Percentiles rank a stretch among this genome's conserved stretches.
Evolutionary conservation across 2,888 invertebrate genomes (phyloP).

Genomic region (Plagodis pulveraria): DNA sequence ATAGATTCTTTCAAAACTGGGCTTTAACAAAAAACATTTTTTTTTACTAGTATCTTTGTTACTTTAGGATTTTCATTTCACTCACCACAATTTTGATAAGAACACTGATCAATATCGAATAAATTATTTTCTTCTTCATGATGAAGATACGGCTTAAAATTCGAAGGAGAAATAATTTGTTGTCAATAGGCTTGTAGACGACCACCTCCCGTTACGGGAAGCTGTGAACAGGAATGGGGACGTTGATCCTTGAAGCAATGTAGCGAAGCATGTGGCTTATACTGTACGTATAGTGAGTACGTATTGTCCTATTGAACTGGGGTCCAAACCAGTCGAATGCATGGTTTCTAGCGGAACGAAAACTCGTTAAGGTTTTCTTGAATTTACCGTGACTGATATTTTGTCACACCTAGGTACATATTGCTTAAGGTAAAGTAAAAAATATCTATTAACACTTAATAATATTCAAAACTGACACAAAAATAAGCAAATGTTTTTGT

Average conservation of each 20-base stretch:
- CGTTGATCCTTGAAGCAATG: constrained; percentile 57
- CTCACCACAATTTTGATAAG: constrained; percentile 38
- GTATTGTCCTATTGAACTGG: constrained; percentile 31
- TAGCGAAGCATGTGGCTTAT: constrained; percentile 3
- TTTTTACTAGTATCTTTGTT: background rate
- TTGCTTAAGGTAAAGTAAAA: no score
- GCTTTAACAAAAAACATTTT: no score
- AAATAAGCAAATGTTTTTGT: no score
- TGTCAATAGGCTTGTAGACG: constrained; percentile 31
- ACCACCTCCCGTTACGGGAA: constrained; percentile 50
- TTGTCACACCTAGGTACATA: no score
- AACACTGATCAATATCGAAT: constrained; percentile 32
- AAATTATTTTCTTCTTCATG: constrained; percentile 40
- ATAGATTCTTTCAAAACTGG: no score
- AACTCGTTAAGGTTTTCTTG: background rate
- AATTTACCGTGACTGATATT: no score
- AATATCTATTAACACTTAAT: no score
- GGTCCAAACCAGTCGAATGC: constrained; percentile 28
- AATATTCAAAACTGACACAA: no score
- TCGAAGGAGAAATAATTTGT: constrained; percentile 3
- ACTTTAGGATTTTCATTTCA: constrained; percentile 1
- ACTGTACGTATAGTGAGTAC: constrained; percentile 6
- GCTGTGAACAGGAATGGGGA: constrained; percentile 59
- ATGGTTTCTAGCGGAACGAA: background rate
- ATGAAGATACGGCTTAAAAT: background rate